Conservation (phyloP, 2,888 invertebrate genomes). For the Clunio marinus region DNA sequence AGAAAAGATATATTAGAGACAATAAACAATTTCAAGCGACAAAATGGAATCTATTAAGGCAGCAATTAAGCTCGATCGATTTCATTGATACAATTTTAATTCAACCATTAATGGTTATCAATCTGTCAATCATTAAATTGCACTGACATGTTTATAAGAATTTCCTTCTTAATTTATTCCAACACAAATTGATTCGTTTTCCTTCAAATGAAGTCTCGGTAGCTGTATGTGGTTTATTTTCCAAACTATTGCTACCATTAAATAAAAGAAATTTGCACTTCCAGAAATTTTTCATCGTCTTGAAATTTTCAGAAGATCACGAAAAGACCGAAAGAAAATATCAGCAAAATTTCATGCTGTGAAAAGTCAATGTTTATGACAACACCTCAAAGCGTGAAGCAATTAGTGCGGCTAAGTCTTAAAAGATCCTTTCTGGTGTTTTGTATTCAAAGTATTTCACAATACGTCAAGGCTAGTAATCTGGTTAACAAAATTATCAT, state of each 20-base stretch:
- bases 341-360: constrained; percentile 18
- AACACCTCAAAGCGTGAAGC: constrained; percentile 32
- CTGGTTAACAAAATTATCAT: constrained; percentile 34
- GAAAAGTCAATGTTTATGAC: constrained; percentile 35
- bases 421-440: constrained; percentile 9
- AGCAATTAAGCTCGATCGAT: no score
- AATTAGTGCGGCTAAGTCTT: constrained; percentile 21
- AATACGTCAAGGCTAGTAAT: constrained; percentile 18
- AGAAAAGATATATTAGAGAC: no score
- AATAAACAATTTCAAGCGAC: no score
- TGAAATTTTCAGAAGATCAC: constrained; percentile 27
- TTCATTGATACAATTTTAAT: no score
- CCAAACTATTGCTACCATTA: not conserved
- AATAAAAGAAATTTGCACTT: not conserved
- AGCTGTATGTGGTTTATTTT: not conserved
- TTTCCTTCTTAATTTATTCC: no score
- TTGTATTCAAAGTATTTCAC: constrained; percentile 30
- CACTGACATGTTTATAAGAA: no score
- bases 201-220: not conserved
- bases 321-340: no score
- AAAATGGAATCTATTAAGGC: no score
- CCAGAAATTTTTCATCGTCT: not conserved
- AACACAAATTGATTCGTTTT: no score
- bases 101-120: no score
- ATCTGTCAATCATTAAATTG: no score